Evolutionary conservation across 1,140 invertebrate genomes (phyloP).

Genomic region (Drosophila grimshawi): DNA sequence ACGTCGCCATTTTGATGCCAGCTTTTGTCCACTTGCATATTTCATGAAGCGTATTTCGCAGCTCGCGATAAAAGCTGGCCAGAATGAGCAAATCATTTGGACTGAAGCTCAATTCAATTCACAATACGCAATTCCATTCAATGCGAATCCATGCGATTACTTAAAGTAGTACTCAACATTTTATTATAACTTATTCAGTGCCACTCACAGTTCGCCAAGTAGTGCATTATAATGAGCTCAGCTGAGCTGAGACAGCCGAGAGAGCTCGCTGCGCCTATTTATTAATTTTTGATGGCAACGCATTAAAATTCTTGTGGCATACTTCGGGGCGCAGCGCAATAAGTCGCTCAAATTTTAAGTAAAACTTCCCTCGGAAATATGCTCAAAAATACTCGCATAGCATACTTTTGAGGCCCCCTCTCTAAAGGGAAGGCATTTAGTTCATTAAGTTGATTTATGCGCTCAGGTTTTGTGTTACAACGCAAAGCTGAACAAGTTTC

Average conservation of each 20-base stretch:
- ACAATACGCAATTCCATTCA: slow-evolving; percentile 18
- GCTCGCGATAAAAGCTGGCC: slow-evolving; percentile 24
- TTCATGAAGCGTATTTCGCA: slow-evolving; percentile 59
- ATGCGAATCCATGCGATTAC: slow-evolving; percentile 23
- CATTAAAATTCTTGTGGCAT: slow-evolving; percentile 15
- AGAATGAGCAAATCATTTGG: slow-evolving; percentile 34
- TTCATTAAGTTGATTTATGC: slow-evolving; percentile 52
- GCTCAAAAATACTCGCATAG: background rate
- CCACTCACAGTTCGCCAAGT: slow-evolving; percentile 17
- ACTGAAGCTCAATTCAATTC: slow-evolving; percentile 13
- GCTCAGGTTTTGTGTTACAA: slow-evolving; percentile 11
- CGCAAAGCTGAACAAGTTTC: slow-evolving; percentile 7
- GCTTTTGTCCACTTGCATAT: slow-evolving; percentile 72
- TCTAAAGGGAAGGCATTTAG: background rate
- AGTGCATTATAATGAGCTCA: slow-evolving; percentile 48
- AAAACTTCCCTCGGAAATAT: slow-evolving; percentile 23
- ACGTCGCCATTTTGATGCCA: slow-evolving; percentile 67
- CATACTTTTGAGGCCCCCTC: slow-evolving; percentile 19
- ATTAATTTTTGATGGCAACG: slow-evolving; percentile 67
- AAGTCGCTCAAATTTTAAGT: slow-evolving; percentile 43
- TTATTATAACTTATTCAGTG: slow-evolving; percentile 64
- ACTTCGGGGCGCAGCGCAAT: slow-evolving; percentile 2
- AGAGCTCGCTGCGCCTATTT: slow-evolving; percentile 34
- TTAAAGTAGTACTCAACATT: slow-evolving; percentile 28
- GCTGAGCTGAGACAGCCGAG: background rate